Percentiles rank a stretch among this genome's conserved stretches.
Conservation (phyloP, 2,888 invertebrate species). For the Blera fallax region DNA sequence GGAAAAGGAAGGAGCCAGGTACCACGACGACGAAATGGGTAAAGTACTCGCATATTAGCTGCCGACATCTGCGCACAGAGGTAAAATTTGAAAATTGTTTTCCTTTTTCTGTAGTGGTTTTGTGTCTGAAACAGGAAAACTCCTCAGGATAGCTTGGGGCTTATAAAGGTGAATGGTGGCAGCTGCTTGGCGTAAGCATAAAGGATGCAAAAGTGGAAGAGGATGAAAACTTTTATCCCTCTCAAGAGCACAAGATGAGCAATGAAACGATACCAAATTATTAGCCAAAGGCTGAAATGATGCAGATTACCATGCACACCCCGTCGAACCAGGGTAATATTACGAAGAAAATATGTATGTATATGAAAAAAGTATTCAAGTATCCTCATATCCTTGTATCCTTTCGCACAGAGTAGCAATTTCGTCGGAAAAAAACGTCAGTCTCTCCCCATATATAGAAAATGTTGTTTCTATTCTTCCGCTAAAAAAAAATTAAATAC, state of each 20-base stretch:
- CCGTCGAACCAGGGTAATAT: constrained; percentile 11
- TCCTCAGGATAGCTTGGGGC: constrained; percentile 18
- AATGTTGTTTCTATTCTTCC: constrained; percentile 3
- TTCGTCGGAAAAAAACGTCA: constrained; percentile 24
- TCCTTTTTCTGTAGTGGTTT: neutral
- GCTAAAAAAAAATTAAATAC: neutral
- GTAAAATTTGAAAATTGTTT: constrained; percentile 50
- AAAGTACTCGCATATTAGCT: constrained; percentile 57
- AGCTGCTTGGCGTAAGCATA: constrained; percentile 25
- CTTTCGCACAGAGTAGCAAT: constrained; percentile 44
- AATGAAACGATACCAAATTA: constrained; percentile 61
- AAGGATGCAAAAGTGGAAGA: constrained; percentile 27
- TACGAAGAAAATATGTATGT: constrained; percentile 12
- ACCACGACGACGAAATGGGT: constrained; percentile 28
- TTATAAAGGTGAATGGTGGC: constrained; percentile 49
- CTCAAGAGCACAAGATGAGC: constrained; percentile 35
- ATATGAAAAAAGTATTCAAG: neutral
- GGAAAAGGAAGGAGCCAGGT: constrained; percentile 41
- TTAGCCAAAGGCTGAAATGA: constrained; percentile 41
- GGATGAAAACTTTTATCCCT: constrained; percentile 35
- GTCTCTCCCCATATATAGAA: neutral
- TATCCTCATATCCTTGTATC: constrained; percentile 19
- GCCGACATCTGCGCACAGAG: constrained; percentile 51
- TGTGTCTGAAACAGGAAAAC: constrained; percentile 26
- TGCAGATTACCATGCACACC: constrained; percentile 32